Evolutionary conservation across 2,113 vertebrate species (phyloP), one percentile per base, ranked within the genome.

Genomic region (Sander lucioperca): DNA sequence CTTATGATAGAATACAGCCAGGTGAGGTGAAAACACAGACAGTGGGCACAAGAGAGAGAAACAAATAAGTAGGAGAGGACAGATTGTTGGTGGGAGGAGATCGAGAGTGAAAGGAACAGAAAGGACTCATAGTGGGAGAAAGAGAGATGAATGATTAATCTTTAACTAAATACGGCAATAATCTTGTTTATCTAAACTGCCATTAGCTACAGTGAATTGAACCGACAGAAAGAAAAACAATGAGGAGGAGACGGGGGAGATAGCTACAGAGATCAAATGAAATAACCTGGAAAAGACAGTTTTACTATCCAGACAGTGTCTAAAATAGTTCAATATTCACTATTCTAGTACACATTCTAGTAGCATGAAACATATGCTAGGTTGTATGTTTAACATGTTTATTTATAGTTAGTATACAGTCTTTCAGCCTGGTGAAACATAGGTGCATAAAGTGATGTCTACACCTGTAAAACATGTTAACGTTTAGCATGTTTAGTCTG

Each of bases 11-110:
- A 56, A 56, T 10, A 14, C 13, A 30, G 30, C 30, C 30, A 12
- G 21, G 18, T 11, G 50, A 45, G 15, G 4, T 12, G 15, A 39
- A 33, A 51, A 69, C 9, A n/a, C 6, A 15, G n/a, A 2, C 4
- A 57, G 23, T 21, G 9, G 25, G 3, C 18, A 14, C 33, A 47
- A 25, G 25, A 63, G n/a, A 33, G 18, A 54, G 63, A 50, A 36
- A n/a, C n/a, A n/a, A n/a, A n/a, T n/a, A n/a, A n/a, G n/a, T n/a
- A n/a, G n/a, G n/a, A n/a, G n/a, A 58, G 63, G 57, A 71, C 88
- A 86, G 85, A 69, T 27, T 84, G 85, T 48, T 54, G 73, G 91
- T 92, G 86, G 88, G 88, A 86, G 80, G 75, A 88, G 59, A 66
- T 27, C 2, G 3, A 2, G 62, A 27, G 48, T 27, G 63, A 59